Evolutionary conservation across 1,140 invertebrate species (phyloP).

Genomic region (Vollenhovia emeryi): DNA sequence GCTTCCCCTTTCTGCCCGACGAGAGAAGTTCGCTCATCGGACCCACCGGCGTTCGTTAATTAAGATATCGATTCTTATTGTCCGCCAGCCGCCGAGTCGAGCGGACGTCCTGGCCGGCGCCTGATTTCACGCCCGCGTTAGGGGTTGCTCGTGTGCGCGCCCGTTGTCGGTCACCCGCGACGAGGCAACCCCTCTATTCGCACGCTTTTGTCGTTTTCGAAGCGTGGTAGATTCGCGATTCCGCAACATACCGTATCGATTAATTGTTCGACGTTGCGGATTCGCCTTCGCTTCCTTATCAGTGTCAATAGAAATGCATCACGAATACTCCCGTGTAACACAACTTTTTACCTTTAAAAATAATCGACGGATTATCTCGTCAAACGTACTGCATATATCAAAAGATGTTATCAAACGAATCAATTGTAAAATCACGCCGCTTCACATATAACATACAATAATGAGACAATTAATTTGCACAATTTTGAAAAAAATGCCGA

Average conservation of each 20-base stretch:
- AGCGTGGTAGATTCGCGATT: conserved; percentile 51
- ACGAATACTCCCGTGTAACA: not conserved
- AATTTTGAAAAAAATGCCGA: not conserved
- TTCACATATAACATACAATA: not conserved
- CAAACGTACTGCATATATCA: not conserved
- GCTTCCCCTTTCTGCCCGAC: conserved; percentile 62
- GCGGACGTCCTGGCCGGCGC: conserved; percentile 76
- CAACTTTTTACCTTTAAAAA: conserved; percentile 1
- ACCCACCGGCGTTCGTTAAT: conserved; percentile 80
- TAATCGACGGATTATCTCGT: not conserved
- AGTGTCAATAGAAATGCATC: conserved; percentile 2
- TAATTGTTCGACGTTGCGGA: conserved; percentile 33
- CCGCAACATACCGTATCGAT: conserved; percentile 39
- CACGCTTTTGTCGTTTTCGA: not conserved
- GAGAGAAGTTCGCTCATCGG: conserved; percentile 67
- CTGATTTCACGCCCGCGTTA: conserved; percentile 74
- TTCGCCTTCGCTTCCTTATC: conserved; percentile 31
- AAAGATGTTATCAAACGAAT: not conserved
- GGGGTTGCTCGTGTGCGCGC: conserved; percentile 54
- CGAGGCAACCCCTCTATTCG: conserved; percentile 62
- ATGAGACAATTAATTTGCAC: not conserved
- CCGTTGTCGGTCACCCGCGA: conserved; percentile 70
- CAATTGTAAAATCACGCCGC: not conserved
- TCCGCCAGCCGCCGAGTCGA: conserved; percentile 75
- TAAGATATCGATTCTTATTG: conserved; percentile 86